Conservation (phyloP, 2,113 vertebrate species). For the Elgaria multicarinata region DNA sequence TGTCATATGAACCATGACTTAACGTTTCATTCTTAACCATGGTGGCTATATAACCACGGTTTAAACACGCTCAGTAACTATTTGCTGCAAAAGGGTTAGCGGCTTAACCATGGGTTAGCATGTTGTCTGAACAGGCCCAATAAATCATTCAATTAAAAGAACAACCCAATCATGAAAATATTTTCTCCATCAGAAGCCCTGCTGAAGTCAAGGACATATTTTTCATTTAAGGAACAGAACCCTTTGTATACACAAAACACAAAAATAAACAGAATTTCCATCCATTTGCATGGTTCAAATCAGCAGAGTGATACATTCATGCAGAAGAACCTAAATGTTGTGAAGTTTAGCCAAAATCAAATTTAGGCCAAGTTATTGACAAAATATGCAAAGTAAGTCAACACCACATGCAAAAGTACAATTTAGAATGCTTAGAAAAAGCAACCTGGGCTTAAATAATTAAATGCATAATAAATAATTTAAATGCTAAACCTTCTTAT, state of each 20-base stretch:
- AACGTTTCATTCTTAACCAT: no score
- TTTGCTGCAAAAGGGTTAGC: no score
- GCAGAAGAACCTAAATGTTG: neutral
- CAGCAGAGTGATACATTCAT: neutral
- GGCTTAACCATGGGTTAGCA: no score
- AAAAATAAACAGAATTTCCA: neutral
- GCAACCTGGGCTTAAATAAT: neutral
- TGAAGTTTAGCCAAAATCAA: neutral
- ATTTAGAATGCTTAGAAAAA: neutral
- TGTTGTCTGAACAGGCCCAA: no score
- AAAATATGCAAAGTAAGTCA: neutral
- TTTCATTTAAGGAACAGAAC: neutral
- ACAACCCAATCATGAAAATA: neutral
- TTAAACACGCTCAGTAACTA: no score
- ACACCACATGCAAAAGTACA: neutral
- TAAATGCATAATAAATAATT: neutral
- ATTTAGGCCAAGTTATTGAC: neutral
- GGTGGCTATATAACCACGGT: no score
- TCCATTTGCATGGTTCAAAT: neutral
- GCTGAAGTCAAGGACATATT: neutral
- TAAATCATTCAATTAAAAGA: neutral
- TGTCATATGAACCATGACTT: no score
- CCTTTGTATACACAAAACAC: neutral
- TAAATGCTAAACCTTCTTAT: neutral
- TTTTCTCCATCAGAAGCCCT: neutral